A percentile compares a stretch with the other conserved stretches of the same genome.
Conservation (phyloP, 2,888 invertebrate genomes). For the Drosophila paucipuncta region DNA sequence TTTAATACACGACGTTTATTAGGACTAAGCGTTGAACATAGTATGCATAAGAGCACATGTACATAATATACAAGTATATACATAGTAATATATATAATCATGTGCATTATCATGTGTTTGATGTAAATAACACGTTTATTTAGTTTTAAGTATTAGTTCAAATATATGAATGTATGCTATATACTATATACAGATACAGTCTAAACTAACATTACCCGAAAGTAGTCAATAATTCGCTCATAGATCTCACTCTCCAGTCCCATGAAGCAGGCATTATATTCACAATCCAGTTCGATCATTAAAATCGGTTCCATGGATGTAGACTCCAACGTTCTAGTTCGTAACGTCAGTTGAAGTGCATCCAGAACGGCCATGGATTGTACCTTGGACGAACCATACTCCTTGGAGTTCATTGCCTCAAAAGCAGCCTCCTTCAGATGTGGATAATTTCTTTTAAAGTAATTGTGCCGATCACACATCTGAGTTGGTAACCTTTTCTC, state of each 20-base stretch:
- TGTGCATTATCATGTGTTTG: constrained; percentile 42
- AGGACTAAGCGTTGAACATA: constrained; percentile 19
- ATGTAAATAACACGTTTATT: constrained; percentile 43
- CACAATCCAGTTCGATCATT: constrained; percentile 75
- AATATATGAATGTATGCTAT: constrained; percentile 51
- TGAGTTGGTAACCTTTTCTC: constrained; percentile 59
- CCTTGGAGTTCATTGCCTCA: constrained; percentile 32
- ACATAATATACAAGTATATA: constrained; percentile 28
- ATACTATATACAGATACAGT: constrained; percentile 27
- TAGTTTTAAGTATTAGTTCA: constrained; percentile 68
- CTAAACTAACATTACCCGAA: constrained; percentile 74
- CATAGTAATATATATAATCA: constrained; percentile 21
- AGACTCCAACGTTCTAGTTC: background rate
- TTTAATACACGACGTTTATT: constrained; percentile 33
- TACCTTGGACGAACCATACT: constrained; percentile 36
- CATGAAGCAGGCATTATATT: constrained; percentile 73
- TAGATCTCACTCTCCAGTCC: constrained; percentile 66
- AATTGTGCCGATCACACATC: constrained; percentile 82
- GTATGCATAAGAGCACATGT: constrained; percentile 19
- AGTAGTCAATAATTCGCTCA: constrained; percentile 67
- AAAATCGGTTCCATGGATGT: constrained; percentile 21
- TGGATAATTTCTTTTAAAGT: constrained; percentile 67
- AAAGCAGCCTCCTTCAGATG: constrained; percentile 65
- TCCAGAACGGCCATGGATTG: constrained; percentile 64
- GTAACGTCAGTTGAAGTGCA: constrained; percentile 71